These are phyloP conservation scores for Junonia oenone DNA, from an alignment of 2,888 invertebrate genomes.

Conservation along the genomic window DNA sequence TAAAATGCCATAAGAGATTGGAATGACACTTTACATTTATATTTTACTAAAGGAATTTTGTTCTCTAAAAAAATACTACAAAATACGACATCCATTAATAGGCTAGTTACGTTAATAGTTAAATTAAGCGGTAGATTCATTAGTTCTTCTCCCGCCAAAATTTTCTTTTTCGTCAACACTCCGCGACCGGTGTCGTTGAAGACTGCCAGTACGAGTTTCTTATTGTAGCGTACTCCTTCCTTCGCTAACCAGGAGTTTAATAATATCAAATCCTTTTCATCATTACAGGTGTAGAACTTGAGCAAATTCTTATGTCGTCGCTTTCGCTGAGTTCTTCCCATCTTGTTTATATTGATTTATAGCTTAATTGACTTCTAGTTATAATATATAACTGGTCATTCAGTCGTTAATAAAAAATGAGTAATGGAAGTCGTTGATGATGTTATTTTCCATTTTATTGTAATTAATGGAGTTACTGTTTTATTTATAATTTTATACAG, in stretches of 20 bases:
- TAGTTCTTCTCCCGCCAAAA: constrained; percentile 78
- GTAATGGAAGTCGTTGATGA: too few relatives aligned
- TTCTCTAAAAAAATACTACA: constrained; percentile 66
- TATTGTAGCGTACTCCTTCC: constrained; percentile 78
- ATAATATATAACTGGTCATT: not conserved
- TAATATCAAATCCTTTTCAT: constrained; percentile 56
- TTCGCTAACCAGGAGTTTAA: constrained; percentile 76
- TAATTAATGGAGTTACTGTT: not conserved
- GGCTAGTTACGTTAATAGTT: constrained; percentile 79
- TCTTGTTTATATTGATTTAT: constrained; percentile 31
- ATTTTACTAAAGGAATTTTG: constrained; percentile 53
- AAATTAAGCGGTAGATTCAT: constrained; percentile 80
- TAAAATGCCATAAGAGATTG: constrained; percentile 88
- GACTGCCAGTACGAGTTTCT: constrained; percentile 74
- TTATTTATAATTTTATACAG: not conserved
- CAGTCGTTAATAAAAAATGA: constrained; percentile 1
- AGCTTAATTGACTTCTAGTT: constrained; percentile 12
- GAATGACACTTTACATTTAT: constrained; percentile 72
- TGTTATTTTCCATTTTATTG: not conserved
- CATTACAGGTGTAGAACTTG: constrained; percentile 54
- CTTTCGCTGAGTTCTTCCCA: constrained; percentile 76
- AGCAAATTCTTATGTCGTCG: constrained; percentile 50
- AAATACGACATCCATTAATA: constrained; percentile 75
- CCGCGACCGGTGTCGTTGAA: constrained; percentile 87
- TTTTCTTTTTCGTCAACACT: constrained; percentile 79